phyloP scores from a whole-genome alignment of 2,113 vertebrate species.

The Melanotaenia duboulayi region DNA sequence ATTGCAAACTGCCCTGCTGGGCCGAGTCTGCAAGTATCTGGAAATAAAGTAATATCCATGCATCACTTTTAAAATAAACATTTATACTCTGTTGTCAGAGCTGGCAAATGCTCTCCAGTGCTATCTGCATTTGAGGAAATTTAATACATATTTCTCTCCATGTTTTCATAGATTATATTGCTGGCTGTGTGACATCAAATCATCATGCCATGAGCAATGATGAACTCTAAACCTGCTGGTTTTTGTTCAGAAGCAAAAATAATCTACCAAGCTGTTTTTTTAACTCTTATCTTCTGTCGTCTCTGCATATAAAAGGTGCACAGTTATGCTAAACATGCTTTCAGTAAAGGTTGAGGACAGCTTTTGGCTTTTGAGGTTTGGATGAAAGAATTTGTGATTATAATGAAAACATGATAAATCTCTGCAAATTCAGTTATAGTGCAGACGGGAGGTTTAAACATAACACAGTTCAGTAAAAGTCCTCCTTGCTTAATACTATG shows the following conservation, averaged over 20 bases:
- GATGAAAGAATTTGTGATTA: not conserved
- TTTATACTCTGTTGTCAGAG: conserved; percentile 37
- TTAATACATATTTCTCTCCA: conserved; percentile 60
- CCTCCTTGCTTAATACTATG: too few relatives aligned
- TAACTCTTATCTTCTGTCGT: not conserved
- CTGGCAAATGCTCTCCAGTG: conserved; percentile 31
- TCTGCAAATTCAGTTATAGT: not conserved
- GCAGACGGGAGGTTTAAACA: conserved; percentile 10
- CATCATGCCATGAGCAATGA: conserved; percentile 26
- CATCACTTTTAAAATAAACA: conserved; percentile 78
- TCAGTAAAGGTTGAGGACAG: not conserved
- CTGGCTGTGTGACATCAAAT: conserved; percentile 46
- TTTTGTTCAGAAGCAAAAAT: conserved; percentile 47
- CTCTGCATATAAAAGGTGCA: not conserved
- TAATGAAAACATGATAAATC: conserved; percentile 10
- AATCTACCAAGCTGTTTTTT: conserved; percentile 5
- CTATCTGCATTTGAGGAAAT: conserved; percentile 66
- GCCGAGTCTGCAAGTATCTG: conserved; percentile 64
- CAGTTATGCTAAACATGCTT: not conserved
- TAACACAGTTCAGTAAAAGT: not conserved
- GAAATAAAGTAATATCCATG: conserved; percentile 79
- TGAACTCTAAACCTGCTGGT: conserved; percentile 41
- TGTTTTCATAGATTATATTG: conserved; percentile 52
- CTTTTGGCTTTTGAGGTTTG: conserved; percentile 13
- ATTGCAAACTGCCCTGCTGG: conserved; percentile 58